phyloP scores from a whole-genome alignment of 2,888 invertebrate species.

The Ormyrus labotus region DNA sequence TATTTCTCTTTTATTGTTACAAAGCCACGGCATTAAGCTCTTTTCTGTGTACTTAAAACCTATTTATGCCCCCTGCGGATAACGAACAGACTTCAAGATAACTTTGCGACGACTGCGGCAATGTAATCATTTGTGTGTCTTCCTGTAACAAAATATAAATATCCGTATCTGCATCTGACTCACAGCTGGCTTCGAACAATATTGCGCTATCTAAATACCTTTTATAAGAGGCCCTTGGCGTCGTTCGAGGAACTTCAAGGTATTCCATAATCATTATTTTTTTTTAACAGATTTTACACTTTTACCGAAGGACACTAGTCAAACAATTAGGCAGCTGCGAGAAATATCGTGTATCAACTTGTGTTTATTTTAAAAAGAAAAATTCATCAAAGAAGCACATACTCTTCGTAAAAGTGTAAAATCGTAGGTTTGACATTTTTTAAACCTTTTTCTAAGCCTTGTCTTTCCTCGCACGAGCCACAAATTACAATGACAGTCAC shows the following conservation, averaged over 20 bases:
- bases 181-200: constrained; percentile 71
- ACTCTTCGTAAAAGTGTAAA: constrained; percentile 48
- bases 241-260: constrained; percentile 58
- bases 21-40: constrained; percentile 54
- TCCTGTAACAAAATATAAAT: constrained; percentile 76
- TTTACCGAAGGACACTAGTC: constrained; percentile 47
- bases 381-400: constrained; percentile 47
- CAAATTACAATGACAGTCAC: constrained; percentile 66
- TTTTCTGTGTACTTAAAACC: constrained; percentile 52
- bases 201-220: constrained; percentile 66
- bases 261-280: constrained; percentile 28
- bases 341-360: constrained; percentile 32
- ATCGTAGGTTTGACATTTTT: constrained; percentile 26
- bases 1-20: constrained; percentile 38
- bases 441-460: constrained; percentile 36
- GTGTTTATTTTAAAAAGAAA: constrained; percentile 30
- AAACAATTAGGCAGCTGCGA: constrained; percentile 48
- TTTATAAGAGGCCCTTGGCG: constrained; percentile 61
- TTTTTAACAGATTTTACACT: constrained; percentile 53
- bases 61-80: constrained; percentile 50
- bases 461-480: constrained; percentile 54
- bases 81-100: constrained; percentile 35
- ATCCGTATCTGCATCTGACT: constrained; percentile 71
- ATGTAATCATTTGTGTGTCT: constrained; percentile 67
- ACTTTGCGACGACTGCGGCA: constrained; percentile 66